These are phyloP conservation scores for Papilio elwesi DNA, from an alignment of 2,888 invertebrate species.

Conservation along the genomic window DNA sequence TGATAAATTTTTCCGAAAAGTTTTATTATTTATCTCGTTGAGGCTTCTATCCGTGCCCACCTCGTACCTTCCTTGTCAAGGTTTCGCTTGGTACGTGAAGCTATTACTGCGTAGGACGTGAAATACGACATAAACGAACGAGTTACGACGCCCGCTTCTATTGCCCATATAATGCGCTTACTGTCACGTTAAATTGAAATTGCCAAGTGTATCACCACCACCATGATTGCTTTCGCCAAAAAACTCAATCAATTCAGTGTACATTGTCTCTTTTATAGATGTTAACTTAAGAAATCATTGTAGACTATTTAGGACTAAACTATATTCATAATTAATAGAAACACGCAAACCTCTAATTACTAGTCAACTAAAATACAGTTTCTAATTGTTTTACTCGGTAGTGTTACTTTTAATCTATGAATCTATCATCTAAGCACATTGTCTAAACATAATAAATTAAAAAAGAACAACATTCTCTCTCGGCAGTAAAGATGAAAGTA, in stretches of 20 bases:
- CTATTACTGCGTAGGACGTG: slow-evolving; percentile 70
- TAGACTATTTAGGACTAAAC: background rate
- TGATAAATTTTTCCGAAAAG: slow-evolving; percentile 21
- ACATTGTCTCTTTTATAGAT: background rate
- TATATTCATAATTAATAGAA: background rate
- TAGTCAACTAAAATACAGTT: no score
- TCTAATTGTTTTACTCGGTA: no score
- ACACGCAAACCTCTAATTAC: background rate
- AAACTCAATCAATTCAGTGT: slow-evolving; percentile 18
- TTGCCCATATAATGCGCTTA: slow-evolving; percentile 66
- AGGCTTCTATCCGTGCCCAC: slow-evolving; percentile 44
- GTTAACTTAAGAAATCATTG: background rate
- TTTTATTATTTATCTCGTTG: slow-evolving; percentile 49
- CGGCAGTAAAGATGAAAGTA: no score
- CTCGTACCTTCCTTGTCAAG: slow-evolving; percentile 52
- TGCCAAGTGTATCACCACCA: slow-evolving; percentile 68
- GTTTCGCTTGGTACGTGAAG: slow-evolving; percentile 62
- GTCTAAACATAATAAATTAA: no score
- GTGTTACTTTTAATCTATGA: no score
- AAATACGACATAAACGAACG: slow-evolving; percentile 72
- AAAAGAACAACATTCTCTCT: no score
- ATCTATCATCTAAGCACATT: no score
- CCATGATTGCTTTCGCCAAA: slow-evolving; percentile 65
- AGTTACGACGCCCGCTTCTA: slow-evolving; percentile 67
- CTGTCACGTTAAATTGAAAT: slow-evolving; percentile 73